Evolutionary conservation across 2,113 vertebrate species (phyloP).

Genomic region (Sinosuthora webbiana): DNA sequence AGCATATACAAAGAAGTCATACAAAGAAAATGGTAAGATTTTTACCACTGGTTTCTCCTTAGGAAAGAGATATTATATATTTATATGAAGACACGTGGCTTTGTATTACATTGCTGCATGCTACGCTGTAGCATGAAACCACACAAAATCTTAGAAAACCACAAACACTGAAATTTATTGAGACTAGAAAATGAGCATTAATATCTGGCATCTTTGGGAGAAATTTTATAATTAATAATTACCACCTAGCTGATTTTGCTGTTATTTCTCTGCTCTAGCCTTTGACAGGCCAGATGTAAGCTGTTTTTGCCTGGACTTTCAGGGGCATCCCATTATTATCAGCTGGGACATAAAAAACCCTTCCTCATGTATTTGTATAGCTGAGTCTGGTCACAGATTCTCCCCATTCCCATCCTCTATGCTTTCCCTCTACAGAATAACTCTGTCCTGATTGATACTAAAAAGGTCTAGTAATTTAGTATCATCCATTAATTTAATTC

Average conservation of each 20-base stretch:
- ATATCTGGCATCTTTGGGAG: not conserved
- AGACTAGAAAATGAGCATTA: not conserved
- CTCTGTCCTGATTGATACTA: not conserved
- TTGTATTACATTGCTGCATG: not conserved
- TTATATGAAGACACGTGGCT: not conserved
- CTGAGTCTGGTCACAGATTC: not conserved
- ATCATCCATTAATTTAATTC: not conserved
- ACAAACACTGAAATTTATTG: not conserved
- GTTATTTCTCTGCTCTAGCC: not conserved
- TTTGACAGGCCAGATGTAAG: not conserved
- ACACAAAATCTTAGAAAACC: not conserved
- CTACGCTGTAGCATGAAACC: not conserved
- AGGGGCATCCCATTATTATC: not conserved
- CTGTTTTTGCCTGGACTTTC: not conserved
- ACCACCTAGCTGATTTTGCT: not conserved
- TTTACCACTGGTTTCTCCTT: not conserved
- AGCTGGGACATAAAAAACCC: not conserved
- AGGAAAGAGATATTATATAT: not conserved
- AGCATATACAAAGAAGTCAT: not conserved
- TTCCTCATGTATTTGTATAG: not conserved
- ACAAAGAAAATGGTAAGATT: not conserved
- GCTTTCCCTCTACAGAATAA: not conserved
- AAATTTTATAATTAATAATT: not conserved
- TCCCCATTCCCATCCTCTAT: not conserved
- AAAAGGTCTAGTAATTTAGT: not conserved